Evolutionary conservation across 2,113 vertebrate species (phyloP).

Genomic region (Deroptyus accipitrinus): DNA sequence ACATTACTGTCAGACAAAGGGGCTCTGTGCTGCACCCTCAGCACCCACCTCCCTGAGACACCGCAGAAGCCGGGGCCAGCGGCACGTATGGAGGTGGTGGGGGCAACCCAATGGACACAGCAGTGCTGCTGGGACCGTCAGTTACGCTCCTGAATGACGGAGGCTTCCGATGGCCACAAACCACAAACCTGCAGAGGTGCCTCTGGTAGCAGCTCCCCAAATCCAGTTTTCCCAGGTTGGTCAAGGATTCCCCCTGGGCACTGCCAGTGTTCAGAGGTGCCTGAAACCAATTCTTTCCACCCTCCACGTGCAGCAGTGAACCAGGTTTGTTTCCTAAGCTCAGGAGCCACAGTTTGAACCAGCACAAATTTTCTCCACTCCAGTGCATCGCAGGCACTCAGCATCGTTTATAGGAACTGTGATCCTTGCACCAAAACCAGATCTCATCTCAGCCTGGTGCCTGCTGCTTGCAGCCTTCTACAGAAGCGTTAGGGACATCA

Average conservation of each 20-base stretch:
- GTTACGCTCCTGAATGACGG: not conserved
- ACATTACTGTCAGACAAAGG: constrained; percentile 71
- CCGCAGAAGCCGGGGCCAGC: not conserved
- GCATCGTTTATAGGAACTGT: rapidly evolving
- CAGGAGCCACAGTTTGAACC: not conserved
- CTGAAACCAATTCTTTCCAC: not conserved
- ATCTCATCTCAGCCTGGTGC: not conserved
- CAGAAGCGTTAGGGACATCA: rapidly evolving
- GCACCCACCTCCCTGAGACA: not conserved
- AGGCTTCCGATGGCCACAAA: not conserved
- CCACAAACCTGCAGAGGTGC: not conserved
- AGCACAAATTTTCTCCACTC: not conserved
- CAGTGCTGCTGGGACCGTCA: rapidly evolving
- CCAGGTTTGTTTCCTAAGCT: not conserved
- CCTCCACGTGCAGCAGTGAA: rapidly evolving
- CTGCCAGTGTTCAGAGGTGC: not conserved
- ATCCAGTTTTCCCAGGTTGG: not conserved
- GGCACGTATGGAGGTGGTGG: not conserved
- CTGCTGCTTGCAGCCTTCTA: rapidly evolving
- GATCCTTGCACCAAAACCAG: not conserved
- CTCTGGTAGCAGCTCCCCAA: not conserved
- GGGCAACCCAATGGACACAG: rapidly evolving
- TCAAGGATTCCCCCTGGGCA: not conserved
- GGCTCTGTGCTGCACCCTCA: constrained; percentile 42
- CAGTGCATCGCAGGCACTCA: rapidly evolving